Evolutionary conservation across 2,113 vertebrate species (phyloP).

Genomic region (Oostethus manadensis): DNA sequence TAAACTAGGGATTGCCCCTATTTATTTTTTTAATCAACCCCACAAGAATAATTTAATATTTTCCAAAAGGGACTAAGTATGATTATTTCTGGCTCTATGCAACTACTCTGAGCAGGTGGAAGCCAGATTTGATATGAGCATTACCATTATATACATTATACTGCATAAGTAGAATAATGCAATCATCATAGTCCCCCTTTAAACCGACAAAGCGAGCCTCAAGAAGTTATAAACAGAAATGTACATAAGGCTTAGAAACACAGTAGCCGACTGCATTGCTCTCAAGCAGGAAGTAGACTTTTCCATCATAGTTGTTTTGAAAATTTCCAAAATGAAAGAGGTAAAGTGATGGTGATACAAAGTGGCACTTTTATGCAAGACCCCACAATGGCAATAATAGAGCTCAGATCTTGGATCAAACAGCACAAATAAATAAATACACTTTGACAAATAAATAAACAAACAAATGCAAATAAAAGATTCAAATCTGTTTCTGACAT

Average conservation of each 20-base stretch:
- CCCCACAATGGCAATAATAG: conserved; percentile 41
- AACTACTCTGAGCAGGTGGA: not conserved
- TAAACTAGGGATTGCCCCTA: conserved; percentile 7
- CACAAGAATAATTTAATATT: conserved; percentile 14
- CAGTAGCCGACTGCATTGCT: conserved; percentile 47
- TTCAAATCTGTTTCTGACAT: conserved; percentile 62
- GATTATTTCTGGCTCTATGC: not conserved
- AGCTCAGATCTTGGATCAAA: conserved; percentile 64
- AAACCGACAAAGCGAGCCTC: not conserved
- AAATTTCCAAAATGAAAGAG: conserved; percentile 20
- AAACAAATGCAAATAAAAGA: conserved; percentile 37
- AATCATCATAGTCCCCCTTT: conserved; percentile 2
- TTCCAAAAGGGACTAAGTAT: conserved; percentile 11
- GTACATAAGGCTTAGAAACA: conserved; percentile 53
- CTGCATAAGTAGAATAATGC: conserved; percentile 1
- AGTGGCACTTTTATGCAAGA: conserved; percentile 31
- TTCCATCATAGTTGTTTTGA: conserved; percentile 19
- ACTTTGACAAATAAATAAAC: conserved; percentile 28
- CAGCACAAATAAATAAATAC: conserved; percentile 47
- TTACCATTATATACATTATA: conserved; percentile 21
- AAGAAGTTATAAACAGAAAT: conserved; percentile 41
- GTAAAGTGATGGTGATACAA: conserved; percentile 27
- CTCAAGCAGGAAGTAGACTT: conserved; percentile 31
- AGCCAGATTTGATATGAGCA: conserved; percentile 24
- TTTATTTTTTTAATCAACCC: conserved; percentile 12